Conservation (phyloP, 2,888 invertebrate species). For the Melanchra persicariae region DNA sequence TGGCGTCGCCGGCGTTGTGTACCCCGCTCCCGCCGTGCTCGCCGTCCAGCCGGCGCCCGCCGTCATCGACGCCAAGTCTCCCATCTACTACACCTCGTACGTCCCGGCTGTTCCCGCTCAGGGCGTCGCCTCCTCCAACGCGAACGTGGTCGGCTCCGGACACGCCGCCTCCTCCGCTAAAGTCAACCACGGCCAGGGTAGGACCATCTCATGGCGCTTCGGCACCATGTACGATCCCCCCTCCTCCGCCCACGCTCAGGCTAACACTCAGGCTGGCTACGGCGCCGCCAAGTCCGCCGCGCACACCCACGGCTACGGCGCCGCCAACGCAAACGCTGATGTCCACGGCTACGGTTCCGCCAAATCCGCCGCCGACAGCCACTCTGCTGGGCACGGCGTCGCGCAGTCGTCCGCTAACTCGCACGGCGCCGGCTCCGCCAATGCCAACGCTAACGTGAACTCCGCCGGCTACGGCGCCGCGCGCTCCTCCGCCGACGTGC, state of each 20-base stretch:
- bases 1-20: conserved; percentile 65
- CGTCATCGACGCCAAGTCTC: conserved; percentile 75
- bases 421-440: conserved; percentile 71
- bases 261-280: conserved; percentile 60
- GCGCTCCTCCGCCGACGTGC: conserved; percentile 75
- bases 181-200: conserved; percentile 64
- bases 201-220: conserved; percentile 83
- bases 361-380: conserved; percentile 66
- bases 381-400: conserved; percentile 56
- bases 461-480: conserved; percentile 66
- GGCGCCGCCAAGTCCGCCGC: conserved; percentile 67
- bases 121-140: conserved; percentile 75
- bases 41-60: conserved; percentile 63
- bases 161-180: conserved; percentile 74
- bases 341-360: conserved; percentile 69
- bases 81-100: conserved; percentile 74
- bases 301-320: conserved; percentile 69
- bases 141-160: conserved; percentile 75
- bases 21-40: conserved; percentile 67
- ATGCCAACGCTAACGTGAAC: conserved; percentile 75
- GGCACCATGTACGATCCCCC: conserved; percentile 82
- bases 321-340: conserved; percentile 71
- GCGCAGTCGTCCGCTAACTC: conserved; percentile 73
- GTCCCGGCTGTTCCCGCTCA: conserved; percentile 63
- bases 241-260: conserved; percentile 65